These are phyloP conservation scores for Parnassius apollo DNA, from an alignment of 2,888 invertebrate genomes.

Conservation along the genomic window DNA sequence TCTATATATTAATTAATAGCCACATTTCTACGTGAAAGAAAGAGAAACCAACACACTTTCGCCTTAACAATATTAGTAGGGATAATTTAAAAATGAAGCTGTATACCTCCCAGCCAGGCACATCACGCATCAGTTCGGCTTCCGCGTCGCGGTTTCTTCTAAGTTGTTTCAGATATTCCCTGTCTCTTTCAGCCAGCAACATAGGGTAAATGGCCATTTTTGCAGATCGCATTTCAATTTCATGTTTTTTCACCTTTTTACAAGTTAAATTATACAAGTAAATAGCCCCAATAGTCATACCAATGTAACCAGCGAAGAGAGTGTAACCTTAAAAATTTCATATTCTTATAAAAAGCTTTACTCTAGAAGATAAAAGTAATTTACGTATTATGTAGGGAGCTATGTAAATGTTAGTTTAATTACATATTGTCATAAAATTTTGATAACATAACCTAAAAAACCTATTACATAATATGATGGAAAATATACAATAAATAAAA, in stretches of 20 bases:
- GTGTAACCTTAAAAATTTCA: conserved; percentile 76
- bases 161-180: conserved; percentile 90
- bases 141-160: conserved; percentile 92
- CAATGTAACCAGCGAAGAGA: conserved; percentile 82
- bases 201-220: conserved; percentile 88
- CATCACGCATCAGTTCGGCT: conserved; percentile 92
- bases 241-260: conserved; percentile 74
- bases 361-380: no score
- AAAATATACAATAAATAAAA: background rate
- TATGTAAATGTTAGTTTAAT: no score
- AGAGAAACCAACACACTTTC: no score
- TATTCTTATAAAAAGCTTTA: background rate
- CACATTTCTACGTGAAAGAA: no score
- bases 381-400: no score
- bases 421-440: no score
- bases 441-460: conserved; percentile 48
- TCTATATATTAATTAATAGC: no score
- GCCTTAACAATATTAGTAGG: background rate
- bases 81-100: conserved; percentile 1
- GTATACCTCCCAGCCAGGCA: conserved; percentile 90
- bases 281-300: conserved; percentile 77
- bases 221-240: conserved; percentile 89
- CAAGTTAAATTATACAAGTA: conserved; percentile 81
- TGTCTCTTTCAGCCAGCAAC: conserved; percentile 90
- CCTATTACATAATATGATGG: conserved; percentile 61